A percentile compares a stretch with the other conserved stretches of the same genome.
Conservation (phyloP, 2,888 invertebrate genomes). For the Craniophora ligustri region DNA sequence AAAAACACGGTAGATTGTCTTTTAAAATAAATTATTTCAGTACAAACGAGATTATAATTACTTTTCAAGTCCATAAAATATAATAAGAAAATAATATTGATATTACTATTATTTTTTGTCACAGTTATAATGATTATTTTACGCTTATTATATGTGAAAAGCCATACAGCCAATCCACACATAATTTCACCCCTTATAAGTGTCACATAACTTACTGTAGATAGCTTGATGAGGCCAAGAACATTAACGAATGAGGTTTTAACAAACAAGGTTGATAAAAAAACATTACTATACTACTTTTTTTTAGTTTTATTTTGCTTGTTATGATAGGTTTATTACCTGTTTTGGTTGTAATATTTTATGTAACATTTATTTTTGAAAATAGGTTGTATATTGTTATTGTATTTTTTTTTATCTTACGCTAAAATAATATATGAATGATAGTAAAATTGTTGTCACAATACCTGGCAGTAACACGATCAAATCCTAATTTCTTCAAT, state of each 20-base stretch:
- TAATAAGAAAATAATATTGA: too few species aligned
- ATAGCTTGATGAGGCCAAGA: background rate
- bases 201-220: constrained; percentile 36
- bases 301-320: too few species aligned
- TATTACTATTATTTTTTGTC: background rate
- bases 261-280: background rate
- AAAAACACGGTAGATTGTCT: too few species aligned
- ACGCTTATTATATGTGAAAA: too few species aligned
- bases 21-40: too few species aligned
- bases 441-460: constrained; percentile 28
- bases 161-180: constrained; percentile 14
- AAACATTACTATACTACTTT: too few species aligned
- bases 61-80: too few species aligned
- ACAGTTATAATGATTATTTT: background rate
- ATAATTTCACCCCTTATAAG: constrained; percentile 32
- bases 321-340: background rate
- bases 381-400: background rate
- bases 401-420: background rate
- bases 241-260: background rate
- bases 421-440: constrained; percentile 2
- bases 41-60: too few species aligned
- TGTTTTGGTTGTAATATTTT: too few species aligned
- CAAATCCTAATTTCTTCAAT: constrained; percentile 62
- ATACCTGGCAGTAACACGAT: constrained; percentile 68
- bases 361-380: too few species aligned